Evolutionary conservation across 2,113 vertebrate species (phyloP).

Genomic region (Malurus cyaneus): DNA sequence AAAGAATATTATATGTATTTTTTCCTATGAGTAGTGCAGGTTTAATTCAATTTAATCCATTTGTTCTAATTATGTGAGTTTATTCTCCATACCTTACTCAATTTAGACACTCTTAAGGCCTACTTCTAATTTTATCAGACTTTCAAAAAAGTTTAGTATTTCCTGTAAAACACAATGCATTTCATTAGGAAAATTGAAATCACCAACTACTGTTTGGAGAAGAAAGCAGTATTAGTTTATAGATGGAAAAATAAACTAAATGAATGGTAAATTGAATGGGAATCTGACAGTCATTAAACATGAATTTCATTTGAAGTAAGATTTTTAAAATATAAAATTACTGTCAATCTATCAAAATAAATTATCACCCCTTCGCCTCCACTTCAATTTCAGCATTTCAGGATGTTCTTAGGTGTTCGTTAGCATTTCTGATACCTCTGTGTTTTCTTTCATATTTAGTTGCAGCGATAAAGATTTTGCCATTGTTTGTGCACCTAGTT

Average conservation of each 20-base stretch:
- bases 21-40: neutral
- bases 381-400: neutral
- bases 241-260: neutral
- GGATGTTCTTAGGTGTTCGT: neutral
- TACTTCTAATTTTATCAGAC: neutral
- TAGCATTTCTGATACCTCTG: neutral
- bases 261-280: neutral
- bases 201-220: neutral
- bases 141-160: neutral
- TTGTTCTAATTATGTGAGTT: neutral
- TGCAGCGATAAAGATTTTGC: neutral
- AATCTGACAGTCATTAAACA: neutral
- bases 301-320: neutral
- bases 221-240: neutral
- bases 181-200: neutral
- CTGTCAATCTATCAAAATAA: neutral
- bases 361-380: neutral
- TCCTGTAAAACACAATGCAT: neutral
- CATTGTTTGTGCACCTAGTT: neutral
- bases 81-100: neutral
- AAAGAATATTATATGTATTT: neutral
- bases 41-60: neutral
- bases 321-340: constrained; percentile 1
- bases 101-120: neutral
- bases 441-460: neutral